Percentiles rank a stretch among this genome's conserved stretches.
These are phyloP conservation scores for Acleris holmiana DNA, from an alignment of 2,888 invertebrate species.

Conservation along the genomic window DNA sequence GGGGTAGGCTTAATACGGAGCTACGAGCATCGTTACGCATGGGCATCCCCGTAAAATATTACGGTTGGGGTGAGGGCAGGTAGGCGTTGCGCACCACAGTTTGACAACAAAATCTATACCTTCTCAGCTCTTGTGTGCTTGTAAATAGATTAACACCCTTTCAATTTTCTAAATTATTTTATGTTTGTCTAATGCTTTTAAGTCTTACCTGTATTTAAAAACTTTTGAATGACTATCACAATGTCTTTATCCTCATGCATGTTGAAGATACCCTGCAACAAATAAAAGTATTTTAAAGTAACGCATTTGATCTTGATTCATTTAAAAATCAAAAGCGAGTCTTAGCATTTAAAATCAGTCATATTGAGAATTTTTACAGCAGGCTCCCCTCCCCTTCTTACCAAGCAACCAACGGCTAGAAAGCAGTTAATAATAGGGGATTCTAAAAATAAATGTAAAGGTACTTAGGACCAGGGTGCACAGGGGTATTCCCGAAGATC, in stretches of 20 bases:
- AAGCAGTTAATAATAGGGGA: not conserved
- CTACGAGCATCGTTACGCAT: slow-evolving; percentile 26
- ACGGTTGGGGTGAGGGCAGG: slow-evolving; percentile 35
- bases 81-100: slow-evolving; percentile 34
- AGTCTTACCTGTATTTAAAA: slow-evolving; percentile 52
- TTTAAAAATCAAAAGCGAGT: slow-evolving; percentile 46
- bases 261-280: slow-evolving; percentile 49
- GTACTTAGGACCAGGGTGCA: slow-evolving; percentile 44
- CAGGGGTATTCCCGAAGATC: slow-evolving; percentile 59
- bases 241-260: slow-evolving; percentile 55
- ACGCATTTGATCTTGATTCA: slow-evolving; percentile 15
- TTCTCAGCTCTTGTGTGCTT: slow-evolving; percentile 19
- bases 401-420: slow-evolving; percentile 17
- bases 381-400: slow-evolving; percentile 42
- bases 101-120: slow-evolving; percentile 33
- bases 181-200: not conserved
- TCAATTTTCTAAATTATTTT: not conserved
- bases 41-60: slow-evolving; percentile 35
- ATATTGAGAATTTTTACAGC: slow-evolving; percentile 55
- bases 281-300: slow-evolving; percentile 32
- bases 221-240: slow-evolving; percentile 48
- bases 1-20: slow-evolving; percentile 12
- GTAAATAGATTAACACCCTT: not conserved
- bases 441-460: slow-evolving; percentile 12
- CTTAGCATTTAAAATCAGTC: slow-evolving; percentile 57